Percentiles rank a stretch among this genome's conserved stretches.
phyloP scores from a whole-genome alignment of 2,888 invertebrate species.

The Drosophila mettleri region DNA sequence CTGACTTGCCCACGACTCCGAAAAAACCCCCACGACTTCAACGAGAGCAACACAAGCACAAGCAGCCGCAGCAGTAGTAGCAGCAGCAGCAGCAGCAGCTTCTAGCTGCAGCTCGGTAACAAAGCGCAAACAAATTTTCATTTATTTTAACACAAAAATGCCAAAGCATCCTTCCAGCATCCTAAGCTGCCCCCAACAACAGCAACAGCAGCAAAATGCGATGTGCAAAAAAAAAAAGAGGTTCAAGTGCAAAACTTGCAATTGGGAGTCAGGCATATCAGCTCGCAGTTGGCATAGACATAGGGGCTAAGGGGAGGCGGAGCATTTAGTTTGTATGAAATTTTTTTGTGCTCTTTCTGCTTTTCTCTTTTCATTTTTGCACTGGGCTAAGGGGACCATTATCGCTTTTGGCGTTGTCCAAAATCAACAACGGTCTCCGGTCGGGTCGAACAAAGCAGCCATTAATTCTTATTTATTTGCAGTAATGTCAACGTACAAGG shows the following conservation, averaged over 20 bases:
- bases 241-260: constrained; percentile 76
- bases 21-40: constrained; percentile 10
- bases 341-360: background rate
- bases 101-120: constrained; percentile 53
- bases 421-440: constrained; percentile 51
- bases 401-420: constrained; percentile 72
- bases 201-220: constrained; percentile 6
- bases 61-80: background rate
- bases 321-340: constrained; percentile 1
- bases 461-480: constrained; percentile 83
- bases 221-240: constrained; percentile 38
- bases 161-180: constrained; percentile 71
- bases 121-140: constrained; percentile 80
- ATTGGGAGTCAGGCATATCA: constrained; percentile 76
- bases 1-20: constrained; percentile 50
- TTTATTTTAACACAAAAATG: constrained; percentile 80
- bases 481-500: constrained; percentile 85
- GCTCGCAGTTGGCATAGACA: constrained; percentile 44
- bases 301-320: background rate
- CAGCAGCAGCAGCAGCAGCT: background rate
- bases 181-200: constrained; percentile 42
- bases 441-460: constrained; percentile 62
- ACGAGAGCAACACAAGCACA: background rate
- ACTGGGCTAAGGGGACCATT: constrained; percentile 45
- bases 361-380: constrained; percentile 3